Evolutionary conservation across 2,888 invertebrate genomes (phyloP).

Genomic region (Malthinus seriepunctatus): DNA sequence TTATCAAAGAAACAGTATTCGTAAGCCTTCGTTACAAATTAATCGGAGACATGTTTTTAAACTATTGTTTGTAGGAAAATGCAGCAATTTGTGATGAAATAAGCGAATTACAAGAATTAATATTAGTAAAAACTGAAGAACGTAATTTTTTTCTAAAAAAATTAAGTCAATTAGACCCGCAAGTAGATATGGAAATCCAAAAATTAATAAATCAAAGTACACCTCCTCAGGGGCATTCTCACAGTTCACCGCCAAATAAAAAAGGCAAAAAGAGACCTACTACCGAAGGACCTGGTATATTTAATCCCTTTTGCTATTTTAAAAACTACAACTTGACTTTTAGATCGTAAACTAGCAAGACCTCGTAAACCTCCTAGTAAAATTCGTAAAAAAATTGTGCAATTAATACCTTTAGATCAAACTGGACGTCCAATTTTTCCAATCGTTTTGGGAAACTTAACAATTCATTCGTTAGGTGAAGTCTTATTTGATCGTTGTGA

Average conservation of each 20-base stretch:
- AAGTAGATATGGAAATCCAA: conserved; percentile 51
- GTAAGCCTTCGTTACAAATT: conserved; percentile 56
- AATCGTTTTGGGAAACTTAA: conserved; percentile 69
- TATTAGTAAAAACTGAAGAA: conserved; percentile 80
- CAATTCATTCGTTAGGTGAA: conserved; percentile 76
- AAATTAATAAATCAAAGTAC: conserved; percentile 45
- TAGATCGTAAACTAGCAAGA: conserved; percentile 35
- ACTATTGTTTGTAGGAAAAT: conserved; percentile 65
- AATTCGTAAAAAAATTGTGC: conserved; percentile 57
- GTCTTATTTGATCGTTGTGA: conserved; percentile 68
- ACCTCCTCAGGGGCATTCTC: conserved; percentile 24
- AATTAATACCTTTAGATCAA: conserved; percentile 67
- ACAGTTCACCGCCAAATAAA: conserved; percentile 26
- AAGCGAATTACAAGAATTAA: conserved; percentile 80
- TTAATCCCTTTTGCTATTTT: neutral
- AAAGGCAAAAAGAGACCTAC: conserved; percentile 40
- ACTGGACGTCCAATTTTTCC: conserved; percentile 74
- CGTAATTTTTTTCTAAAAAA: conserved; percentile 78
- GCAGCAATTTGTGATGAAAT: conserved; percentile 88
- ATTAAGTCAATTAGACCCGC: conserved; percentile 68
- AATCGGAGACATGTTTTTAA: no score
- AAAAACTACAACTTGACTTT: conserved; percentile 8
- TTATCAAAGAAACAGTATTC: conserved; percentile 67
- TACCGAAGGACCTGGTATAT: conserved; percentile 13
- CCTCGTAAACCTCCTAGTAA: conserved; percentile 41